Percentiles rank a stretch among this genome's conserved stretches.
phyloP scores from a whole-genome alignment of 1,140 invertebrate species.

The Lasioglossum baleicum region DNA sequence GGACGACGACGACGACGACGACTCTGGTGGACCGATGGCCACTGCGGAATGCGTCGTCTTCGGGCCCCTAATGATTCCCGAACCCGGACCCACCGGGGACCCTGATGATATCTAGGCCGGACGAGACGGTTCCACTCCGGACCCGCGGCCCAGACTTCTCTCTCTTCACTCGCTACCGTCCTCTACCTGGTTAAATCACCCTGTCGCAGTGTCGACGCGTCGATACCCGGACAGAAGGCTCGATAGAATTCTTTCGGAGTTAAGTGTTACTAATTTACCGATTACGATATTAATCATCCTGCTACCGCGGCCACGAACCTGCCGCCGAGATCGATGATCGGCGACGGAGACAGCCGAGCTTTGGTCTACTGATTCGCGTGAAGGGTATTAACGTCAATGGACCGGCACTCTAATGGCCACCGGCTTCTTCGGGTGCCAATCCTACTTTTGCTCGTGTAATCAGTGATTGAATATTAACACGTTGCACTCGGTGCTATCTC shows the following conservation, averaged over 20 bases:
- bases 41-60: slow-evolving; percentile 60
- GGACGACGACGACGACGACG: slow-evolving; percentile 36
- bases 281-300: slow-evolving; percentile 46
- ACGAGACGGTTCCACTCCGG: slow-evolving; percentile 40
- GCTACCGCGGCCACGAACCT: background rate
- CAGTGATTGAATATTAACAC: too few species aligned
- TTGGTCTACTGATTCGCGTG: background rate
- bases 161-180: slow-evolving; percentile 38
- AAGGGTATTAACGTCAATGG: background rate
- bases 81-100: slow-evolving; percentile 55
- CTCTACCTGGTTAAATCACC: slow-evolving; percentile 12
- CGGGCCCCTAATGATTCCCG: slow-evolving; percentile 61
- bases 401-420: background rate
- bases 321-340: slow-evolving; percentile 25
- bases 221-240: slow-evolving; percentile 6
- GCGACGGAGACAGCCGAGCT: background rate
- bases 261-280: slow-evolving; percentile 56
- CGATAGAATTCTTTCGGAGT: slow-evolving; percentile 46
- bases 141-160: background rate
- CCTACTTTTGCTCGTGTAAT: background rate
- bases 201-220: slow-evolving; percentile 36
- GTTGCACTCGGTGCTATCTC: too few species aligned
- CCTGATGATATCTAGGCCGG: slow-evolving; percentile 62
- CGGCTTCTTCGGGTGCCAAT: background rate
- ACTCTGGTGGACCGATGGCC: slow-evolving; percentile 21